Base-by-base conservation (phyloP, 1,140 invertebrate genomes). In the Zaprionus ornatus region DNA sequence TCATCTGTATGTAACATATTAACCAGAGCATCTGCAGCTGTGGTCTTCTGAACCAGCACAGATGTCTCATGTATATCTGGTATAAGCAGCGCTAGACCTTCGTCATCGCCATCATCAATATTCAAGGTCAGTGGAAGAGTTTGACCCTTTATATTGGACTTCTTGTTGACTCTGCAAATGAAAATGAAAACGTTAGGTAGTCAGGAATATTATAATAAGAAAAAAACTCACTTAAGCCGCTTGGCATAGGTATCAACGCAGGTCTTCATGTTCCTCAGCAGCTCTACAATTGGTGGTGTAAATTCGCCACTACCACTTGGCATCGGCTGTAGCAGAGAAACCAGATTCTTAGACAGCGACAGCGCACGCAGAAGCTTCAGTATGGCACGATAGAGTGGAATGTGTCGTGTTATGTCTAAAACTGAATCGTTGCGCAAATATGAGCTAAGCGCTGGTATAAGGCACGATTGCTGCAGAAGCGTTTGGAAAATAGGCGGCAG, bases 341-440 rank as follows among this genome's bases (percentile, higher is more conserved):
- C 94, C 57, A 97, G 91, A 78, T 95, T 94, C 37, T 93, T 93
- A 55, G 95, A 96, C 3, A 95, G 93, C 9, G 97, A 96, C 76
- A 98, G 94, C 4, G 97, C 96, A 72, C 97, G 94, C 55, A 98
- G 94, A 50, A 98, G 93, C 81, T 96, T 95, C 67, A 98, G 93
- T 68, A 98, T 95, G 29, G 97, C 95, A 90, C 96, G 95, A 93
- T 99, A 99, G 52, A 99, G 94, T 7, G 97, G 97, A 91, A 98
- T 98, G 93, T 99, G 98, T 12, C 98, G 95, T 6, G 98, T 97
- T 96, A 99, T 98, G 92, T 99, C 98, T 84, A 99, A 93, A 57
- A 99, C 98, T 93, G 98, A 99, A 93, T 99, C 98, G 90, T 99
- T 99, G 77, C 97, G 94, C 25, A 99, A 94, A 85, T 99, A 99